phyloP scores from a whole-genome alignment of 2,797 vertebrate species.

The Champsocephalus gunnari region DNA sequence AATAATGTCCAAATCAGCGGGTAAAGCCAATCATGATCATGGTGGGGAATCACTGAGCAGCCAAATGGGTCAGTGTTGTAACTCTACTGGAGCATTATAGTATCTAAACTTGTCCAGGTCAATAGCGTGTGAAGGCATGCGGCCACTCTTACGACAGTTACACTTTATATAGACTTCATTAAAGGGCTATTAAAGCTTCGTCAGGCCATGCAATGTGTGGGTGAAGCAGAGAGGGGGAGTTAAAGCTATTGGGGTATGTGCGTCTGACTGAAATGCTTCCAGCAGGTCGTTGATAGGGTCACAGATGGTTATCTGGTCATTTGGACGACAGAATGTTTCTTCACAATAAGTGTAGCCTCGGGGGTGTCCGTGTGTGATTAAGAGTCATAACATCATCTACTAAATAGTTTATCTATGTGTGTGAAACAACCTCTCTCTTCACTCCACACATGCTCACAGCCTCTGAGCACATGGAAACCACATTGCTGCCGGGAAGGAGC shows the following conservation, averaged over 20 bases:
- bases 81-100: constrained; percentile 26
- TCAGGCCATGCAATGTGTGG: constrained; percentile 37
- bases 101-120: constrained; percentile 44
- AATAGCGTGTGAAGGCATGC: constrained; percentile 33
- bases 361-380: background rate
- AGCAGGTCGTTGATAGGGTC: constrained; percentile 35
- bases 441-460: constrained; percentile 1
- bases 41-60: background rate
- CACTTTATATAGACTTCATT: constrained; percentile 42
- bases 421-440: constrained; percentile 16
- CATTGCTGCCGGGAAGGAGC: background rate
- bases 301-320: constrained; percentile 15
- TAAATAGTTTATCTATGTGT: constrained; percentile 12
- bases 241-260: constrained; percentile 17
- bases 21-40: background rate
- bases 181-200: constrained; percentile 43
- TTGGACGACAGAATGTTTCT: constrained; percentile 13
- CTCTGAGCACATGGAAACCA: background rate
- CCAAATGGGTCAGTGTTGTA: constrained; percentile 45
- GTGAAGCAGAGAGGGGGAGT: constrained; percentile 38
- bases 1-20: background rate
- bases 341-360: background rate
- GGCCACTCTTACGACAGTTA: constrained; percentile 25
- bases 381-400: constrained; percentile 8
- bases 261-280: constrained; percentile 48